phyloP scores from a whole-genome alignment of 2,113 vertebrate genomes.

The Takifugu bimaculatus region DNA sequence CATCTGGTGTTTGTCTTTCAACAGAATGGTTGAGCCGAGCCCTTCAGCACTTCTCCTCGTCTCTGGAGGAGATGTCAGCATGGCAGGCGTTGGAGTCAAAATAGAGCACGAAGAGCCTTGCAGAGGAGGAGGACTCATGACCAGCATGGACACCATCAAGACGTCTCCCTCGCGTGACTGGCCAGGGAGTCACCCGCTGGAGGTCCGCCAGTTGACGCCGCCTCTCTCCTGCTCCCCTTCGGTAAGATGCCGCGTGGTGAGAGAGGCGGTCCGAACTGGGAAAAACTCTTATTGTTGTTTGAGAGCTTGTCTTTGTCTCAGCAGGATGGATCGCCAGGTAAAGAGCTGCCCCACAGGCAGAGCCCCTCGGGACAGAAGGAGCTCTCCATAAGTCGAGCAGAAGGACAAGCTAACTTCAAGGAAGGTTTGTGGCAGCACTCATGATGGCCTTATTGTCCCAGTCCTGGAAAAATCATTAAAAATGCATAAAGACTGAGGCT shows the following conservation, averaged over 20 bases:
- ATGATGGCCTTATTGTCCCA: conserved; percentile 1
- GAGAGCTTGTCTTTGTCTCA: neutral
- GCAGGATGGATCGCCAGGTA: conserved; percentile 73
- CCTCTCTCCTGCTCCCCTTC: conserved; percentile 68
- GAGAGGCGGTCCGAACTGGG: too few relatives aligned
- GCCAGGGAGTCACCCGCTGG: conserved; percentile 51
- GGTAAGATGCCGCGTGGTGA: conserved; percentile 28
- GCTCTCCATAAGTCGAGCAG: conserved; percentile 71
- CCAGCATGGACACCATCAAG: conserved; percentile 30
- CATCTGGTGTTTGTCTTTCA: conserved; percentile 21
- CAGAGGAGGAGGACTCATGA: conserved; percentile 22
- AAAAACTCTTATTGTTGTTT: too few relatives aligned
- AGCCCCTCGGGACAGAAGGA: conserved; percentile 70
- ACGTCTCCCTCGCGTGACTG: conserved; percentile 64
- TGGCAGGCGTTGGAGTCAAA: conserved; percentile 85
- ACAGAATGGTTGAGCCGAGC: conserved; percentile 92
- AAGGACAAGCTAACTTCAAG: conserved; percentile 80
- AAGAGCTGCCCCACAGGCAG: conserved; percentile 66
- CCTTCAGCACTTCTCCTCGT: conserved; percentile 77
- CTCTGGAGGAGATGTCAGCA: conserved; percentile 78
- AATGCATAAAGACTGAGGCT: too few relatives aligned
- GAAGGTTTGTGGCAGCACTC: conserved; percentile 74
- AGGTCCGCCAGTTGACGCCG: conserved; percentile 51
- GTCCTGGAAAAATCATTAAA: too few relatives aligned
- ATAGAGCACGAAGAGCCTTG: conserved; percentile 78